Conservation (phyloP, 2,797 vertebrate genomes). For the Chrysocyon brachyurus region DNA sequence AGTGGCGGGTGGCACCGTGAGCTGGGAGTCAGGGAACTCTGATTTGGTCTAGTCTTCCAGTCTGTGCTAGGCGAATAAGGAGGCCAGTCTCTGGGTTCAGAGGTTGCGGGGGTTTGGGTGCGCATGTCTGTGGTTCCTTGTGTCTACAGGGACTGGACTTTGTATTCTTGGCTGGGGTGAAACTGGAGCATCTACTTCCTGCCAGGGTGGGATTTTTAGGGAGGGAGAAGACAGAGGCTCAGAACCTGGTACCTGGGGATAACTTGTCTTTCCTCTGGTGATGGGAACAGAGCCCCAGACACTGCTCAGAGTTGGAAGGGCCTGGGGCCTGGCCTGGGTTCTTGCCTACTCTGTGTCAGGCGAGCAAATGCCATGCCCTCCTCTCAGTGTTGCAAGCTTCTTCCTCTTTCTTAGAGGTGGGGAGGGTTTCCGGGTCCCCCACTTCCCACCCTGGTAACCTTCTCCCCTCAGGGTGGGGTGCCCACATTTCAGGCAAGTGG, state of each 20-base stretch:
- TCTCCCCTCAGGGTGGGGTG: conserved; percentile 76
- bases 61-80: background rate
- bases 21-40: background rate
- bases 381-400: conserved; percentile 70
- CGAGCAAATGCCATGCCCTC: conserved; percentile 22
- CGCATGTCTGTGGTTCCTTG: background rate
- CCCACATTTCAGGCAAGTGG: conserved; percentile 60
- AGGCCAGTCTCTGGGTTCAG: background rate
- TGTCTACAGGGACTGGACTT: background rate
- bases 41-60: background rate
- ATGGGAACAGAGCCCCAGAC: background rate
- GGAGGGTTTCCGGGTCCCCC: conserved; percentile 41
- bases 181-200: background rate
- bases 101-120: background rate
- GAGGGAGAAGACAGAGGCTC: background rate
- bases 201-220: background rate
- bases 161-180: background rate
- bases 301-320: background rate
- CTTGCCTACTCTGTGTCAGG: conserved; percentile 60
- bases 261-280: background rate
- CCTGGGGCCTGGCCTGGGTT: conserved; percentile 47
- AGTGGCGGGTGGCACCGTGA: background rate
- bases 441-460: conserved; percentile 70
- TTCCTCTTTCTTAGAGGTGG: conserved; percentile 82
- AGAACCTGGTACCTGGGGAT: background rate